Conservation (phyloP, 2,888 invertebrate genomes). For the Ommatoiulus sabulosus region DNA sequence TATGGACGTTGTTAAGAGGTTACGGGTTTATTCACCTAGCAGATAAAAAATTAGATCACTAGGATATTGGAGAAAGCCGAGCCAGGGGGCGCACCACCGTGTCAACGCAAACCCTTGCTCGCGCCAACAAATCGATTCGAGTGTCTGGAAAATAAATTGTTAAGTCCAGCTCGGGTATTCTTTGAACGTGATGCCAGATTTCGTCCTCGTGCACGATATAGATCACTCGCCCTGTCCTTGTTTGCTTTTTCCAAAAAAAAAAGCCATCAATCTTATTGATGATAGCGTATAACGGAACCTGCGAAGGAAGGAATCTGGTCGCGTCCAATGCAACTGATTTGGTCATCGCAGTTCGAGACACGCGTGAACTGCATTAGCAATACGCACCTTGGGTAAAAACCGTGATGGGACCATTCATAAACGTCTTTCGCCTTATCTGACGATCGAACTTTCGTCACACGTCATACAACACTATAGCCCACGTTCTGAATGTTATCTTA, state of each 20-base stretch:
- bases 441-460: too few species aligned
- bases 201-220: not conserved
- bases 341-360: not conserved
- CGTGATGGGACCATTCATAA: too few species aligned
- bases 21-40: slow-evolving; percentile 25
- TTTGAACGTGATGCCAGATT: not conserved
- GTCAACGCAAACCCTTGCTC: not conserved
- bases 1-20: slow-evolving; percentile 11
- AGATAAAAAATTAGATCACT: slow-evolving; percentile 46
- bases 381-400: too few species aligned
- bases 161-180: not conserved
- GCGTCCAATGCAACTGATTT: not conserved
- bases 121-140: not conserved
- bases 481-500: too few species aligned
- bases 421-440: too few species aligned
- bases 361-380: too few species aligned
- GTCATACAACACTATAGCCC: too few species aligned
- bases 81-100: not conserved
- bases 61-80: slow-evolving; percentile 2
- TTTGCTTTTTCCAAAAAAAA: not conserved
- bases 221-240: not conserved
- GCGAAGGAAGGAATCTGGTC: not conserved
- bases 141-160: not conserved
- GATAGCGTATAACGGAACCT: not conserved
- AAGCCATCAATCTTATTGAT: not conserved